phyloP scores from a whole-genome alignment of 2,888 invertebrate genomes.

The Lumbricus terrestris region DNA sequence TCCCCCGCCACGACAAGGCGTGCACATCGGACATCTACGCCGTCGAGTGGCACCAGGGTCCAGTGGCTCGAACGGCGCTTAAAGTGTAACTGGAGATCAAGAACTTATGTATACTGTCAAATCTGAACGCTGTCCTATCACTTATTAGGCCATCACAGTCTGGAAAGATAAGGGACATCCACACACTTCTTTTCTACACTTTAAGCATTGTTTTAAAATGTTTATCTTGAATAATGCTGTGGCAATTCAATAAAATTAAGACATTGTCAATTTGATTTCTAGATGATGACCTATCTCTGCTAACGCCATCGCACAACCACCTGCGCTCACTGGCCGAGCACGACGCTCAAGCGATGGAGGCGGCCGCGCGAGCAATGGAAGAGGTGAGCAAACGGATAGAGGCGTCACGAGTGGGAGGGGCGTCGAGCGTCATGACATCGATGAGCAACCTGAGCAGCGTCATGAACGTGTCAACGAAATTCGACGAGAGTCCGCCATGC shows the following conservation, averaged over 20 bases:
- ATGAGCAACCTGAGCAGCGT: background rate
- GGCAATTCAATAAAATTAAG: background rate
- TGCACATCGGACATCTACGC: too few species aligned
- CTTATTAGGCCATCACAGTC: too few species aligned
- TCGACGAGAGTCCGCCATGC: background rate
- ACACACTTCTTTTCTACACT: too few species aligned
- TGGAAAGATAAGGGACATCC: too few species aligned
- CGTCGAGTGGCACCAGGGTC: too few species aligned
- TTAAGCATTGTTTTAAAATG: too few species aligned
- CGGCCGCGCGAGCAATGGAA: slow-evolving; percentile 57
- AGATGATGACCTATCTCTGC: background rate
- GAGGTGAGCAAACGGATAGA: slow-evolving; percentile 44
- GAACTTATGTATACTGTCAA: too few species aligned
- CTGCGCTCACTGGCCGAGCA: slow-evolving; percentile 49
- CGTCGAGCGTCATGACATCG: slow-evolving; percentile 9
- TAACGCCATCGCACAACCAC: background rate
- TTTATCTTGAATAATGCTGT: background rate
- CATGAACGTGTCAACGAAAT: background rate
- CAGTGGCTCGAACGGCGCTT: too few species aligned
- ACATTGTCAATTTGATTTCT: background rate
- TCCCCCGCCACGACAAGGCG: too few species aligned
- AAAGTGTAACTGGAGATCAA: too few species aligned
- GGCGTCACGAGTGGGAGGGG: slow-evolving; percentile 24
- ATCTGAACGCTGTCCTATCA: too few species aligned
- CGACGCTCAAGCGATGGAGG: slow-evolving; percentile 58